Base-by-base conservation (phyloP, 2,113 vertebrate genomes). In the Campylorhamphus procurvoides region DNA sequence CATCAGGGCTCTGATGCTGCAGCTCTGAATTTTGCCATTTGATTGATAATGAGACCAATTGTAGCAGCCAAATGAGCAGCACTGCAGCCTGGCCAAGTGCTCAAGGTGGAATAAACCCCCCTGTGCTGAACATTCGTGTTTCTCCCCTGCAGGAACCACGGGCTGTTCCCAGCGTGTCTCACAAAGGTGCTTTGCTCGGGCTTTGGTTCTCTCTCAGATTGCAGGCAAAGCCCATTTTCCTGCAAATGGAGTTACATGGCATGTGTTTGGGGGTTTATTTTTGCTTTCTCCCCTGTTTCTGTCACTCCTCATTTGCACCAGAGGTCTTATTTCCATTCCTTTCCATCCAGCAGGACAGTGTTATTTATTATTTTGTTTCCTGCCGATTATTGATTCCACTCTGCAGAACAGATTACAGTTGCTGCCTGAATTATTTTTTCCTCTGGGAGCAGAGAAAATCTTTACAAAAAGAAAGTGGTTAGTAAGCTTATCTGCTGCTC, bases 331-430 rank as follows among this genome's bases (percentile, higher is more conserved):
- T 97, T 97, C 92, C 84, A 86, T 81, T 79, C 69, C 62, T 95
- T 74, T 60, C 92, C 66, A 88, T 91, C 81, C 92, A 90, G 76
- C 35, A 85, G 64, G 72, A 80, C 49, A 81, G 58, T n/a, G 69
- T 93, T 96, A 93, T 96, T 97, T 96, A 93, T 91, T 93, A 91
- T 95, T 97, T 92, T 86, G 62, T 89, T 97, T 97, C 95, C 91
- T 95, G 75, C 20, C 1, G 4, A 91, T 97, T 95, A 96, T 95
- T 86, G 91, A 96, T 94, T 93, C 60, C 42, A 25, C 67, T 90
- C 88, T 79, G 50, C 50, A 73, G 81, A 83, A 84, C 40, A 89
- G 44, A 82, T 95, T 89, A 90, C 53, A 47, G 59, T 71, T 78
- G 53, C 68, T 53, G 40, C 17, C 23, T 91, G 84, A 93, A 72